phyloP scores from a whole-genome alignment of 2,797 vertebrate species.

The Nannoperca australis region DNA sequence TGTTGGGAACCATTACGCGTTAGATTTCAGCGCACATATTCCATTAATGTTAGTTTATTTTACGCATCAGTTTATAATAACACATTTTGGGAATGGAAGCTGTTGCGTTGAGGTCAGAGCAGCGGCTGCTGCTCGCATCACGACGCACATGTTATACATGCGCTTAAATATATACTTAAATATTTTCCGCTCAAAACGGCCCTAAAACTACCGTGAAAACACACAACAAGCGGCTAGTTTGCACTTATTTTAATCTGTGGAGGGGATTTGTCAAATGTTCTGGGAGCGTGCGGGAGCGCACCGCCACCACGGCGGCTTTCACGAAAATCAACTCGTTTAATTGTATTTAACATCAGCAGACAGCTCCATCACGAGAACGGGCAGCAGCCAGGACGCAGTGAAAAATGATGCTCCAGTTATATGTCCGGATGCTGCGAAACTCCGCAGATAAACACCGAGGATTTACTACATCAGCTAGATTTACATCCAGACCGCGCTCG shows the following conservation, averaged over 20 bases:
- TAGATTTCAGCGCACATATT: not conserved
- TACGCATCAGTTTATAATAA: not conserved
- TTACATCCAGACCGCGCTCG: constrained; percentile 1
- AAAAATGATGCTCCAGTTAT: not conserved
- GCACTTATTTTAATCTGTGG: not conserved
- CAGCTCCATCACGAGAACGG: not conserved
- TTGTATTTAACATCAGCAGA: constrained; percentile 17
- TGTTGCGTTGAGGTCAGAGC: constrained; percentile 43
- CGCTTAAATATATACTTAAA: not conserved
- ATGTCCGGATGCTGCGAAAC: constrained; percentile 11
- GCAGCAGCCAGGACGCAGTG: constrained; percentile 18
- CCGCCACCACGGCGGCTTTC: constrained; percentile 7
- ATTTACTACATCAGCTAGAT: constrained; percentile 15
- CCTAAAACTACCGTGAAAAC: constrained; percentile 5
- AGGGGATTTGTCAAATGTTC: not conserved
- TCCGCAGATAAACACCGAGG: constrained; percentile 33
- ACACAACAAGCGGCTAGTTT: constrained; percentile 3
- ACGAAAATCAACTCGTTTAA: constrained; percentile 32
- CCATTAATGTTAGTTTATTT: not conserved
- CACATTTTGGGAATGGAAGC: constrained; percentile 7
- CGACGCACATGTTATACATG: not conserved
- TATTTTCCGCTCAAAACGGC: constrained; percentile 18
- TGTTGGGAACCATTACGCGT: not conserved
- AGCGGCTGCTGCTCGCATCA: constrained; percentile 19
- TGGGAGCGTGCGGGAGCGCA: constrained; percentile 21